Evolutionary conservation across 1,140 invertebrate species (phyloP).

Genomic region (Tachypleus tridentatus): DNA sequence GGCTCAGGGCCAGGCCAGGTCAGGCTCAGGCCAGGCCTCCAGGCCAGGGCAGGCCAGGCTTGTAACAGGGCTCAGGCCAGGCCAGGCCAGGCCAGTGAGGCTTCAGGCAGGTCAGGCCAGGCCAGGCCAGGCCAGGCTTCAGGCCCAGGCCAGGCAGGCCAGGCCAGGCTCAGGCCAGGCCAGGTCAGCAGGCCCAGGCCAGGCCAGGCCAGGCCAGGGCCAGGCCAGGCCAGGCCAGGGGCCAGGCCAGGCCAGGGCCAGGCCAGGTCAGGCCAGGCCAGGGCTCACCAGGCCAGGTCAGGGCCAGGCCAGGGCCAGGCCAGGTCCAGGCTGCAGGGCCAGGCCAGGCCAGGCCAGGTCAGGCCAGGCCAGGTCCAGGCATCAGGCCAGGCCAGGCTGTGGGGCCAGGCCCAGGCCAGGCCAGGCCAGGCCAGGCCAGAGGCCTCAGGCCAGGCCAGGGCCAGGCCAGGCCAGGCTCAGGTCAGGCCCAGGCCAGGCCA

Average conservation of each 20-base stretch:
- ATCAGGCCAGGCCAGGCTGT: conserved; percentile 18
- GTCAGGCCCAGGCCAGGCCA: conserved; percentile 23
- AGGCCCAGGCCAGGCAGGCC: conserved; percentile 21
- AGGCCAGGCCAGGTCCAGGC: conserved; percentile 21
- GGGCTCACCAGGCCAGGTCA: conserved; percentile 23
- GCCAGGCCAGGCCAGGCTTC: conserved; percentile 24
- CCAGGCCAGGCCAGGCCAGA: conserved; percentile 22
- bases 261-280: conserved; percentile 22
- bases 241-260: too few relatives aligned
- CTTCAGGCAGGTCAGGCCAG: conserved; percentile 24
- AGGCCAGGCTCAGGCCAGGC: conserved; percentile 25
- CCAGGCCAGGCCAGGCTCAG: too few relatives aligned
- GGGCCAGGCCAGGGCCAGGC: too few relatives aligned
- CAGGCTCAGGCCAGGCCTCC: conserved; percentile 24
- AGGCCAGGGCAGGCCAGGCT: conserved; percentile 26
- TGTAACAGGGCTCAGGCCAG: conserved; percentile 25
- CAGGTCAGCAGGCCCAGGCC: conserved; percentile 21
- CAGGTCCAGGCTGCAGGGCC: conserved; percentile 21
- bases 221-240: too few relatives aligned
- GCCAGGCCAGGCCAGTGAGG: conserved; percentile 26
- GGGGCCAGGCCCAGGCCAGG: conserved; percentile 24
- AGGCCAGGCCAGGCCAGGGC: conserved; percentile 18
- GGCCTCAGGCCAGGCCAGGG: conserved; percentile 24
- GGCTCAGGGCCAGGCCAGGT: too few relatives aligned
- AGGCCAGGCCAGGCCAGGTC: conserved; percentile 16